phyloP scores from a whole-genome alignment of 2,888 invertebrate species.

The Eupsilia transversa region DNA sequence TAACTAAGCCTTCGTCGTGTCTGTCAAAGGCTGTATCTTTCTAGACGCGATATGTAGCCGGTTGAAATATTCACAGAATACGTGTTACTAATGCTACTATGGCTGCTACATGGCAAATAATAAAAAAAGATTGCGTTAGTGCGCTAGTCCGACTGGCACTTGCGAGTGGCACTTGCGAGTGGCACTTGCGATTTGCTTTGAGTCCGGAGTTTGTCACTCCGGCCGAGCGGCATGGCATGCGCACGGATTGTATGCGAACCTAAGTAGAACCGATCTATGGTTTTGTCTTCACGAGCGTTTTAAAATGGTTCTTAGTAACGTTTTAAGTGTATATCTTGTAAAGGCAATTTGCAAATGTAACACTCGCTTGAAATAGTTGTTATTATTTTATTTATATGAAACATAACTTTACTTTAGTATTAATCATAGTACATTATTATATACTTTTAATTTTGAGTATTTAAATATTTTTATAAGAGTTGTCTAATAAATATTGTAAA shows the following conservation, averaged over 20 bases:
- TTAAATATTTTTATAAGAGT: slow-evolving; percentile 46
- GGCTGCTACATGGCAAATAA: not conserved
- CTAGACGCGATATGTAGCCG: not conserved
- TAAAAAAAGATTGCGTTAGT: not conserved
- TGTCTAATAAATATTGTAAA: slow-evolving; percentile 48
- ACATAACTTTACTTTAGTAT: slow-evolving; percentile 17
- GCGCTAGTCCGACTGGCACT: not conserved
- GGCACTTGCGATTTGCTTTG: not conserved
- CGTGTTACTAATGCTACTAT: not conserved
- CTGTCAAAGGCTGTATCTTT: not conserved
- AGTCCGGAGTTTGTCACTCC: not conserved
- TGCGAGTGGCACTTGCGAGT: too few relatives aligned
- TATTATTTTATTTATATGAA: slow-evolving; percentile 12
- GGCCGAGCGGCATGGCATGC: not conserved
- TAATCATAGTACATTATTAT: slow-evolving; percentile 16
- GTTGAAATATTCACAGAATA: not conserved
- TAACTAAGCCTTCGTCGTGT: too few relatives aligned
- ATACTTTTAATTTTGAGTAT: slow-evolving; percentile 25
- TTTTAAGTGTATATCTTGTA: not conserved
- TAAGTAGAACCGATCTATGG: not conserved
- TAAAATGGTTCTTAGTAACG: not conserved
- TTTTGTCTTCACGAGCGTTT: too few relatives aligned
- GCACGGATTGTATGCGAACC: not conserved
- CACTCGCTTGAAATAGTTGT: not conserved
- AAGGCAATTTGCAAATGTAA: not conserved